These are phyloP conservation scores for Muraenolepis orangiensis DNA, from an alignment of 2,797 vertebrate species.

Conservation along the genomic window DNA sequence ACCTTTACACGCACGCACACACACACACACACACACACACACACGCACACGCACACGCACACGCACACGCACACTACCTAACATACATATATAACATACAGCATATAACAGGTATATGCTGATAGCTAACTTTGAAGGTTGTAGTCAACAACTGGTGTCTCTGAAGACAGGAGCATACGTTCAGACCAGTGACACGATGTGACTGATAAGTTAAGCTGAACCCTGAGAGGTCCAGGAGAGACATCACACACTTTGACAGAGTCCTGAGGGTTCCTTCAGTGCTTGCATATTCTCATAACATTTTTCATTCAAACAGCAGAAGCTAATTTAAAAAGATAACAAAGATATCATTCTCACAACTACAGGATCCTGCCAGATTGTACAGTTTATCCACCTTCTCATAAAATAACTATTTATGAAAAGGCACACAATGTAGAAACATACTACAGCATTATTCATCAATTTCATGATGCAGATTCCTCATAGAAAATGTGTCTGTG, in stretches of 20 bases:
- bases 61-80: neutral
- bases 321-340: conserved; percentile 12
- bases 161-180: conserved; percentile 25
- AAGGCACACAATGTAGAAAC: conserved; percentile 69
- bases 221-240: conserved; percentile 26
- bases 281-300: conserved; percentile 45
- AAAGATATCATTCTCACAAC: conserved; percentile 27
- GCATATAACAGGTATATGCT: neutral
- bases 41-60: neutral
- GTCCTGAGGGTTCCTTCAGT: conserved; percentile 50
- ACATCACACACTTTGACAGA: conserved; percentile 43
- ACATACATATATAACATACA: too few species aligned
- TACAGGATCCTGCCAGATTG: conserved; percentile 34
- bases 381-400: conserved; percentile 67
- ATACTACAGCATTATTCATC: conserved; percentile 31
- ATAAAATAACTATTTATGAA: conserved; percentile 78
- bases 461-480: conserved; percentile 31
- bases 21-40: neutral
- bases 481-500: conserved; percentile 39
- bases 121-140: neutral
- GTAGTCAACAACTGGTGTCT: neutral
- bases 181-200: conserved; percentile 4
- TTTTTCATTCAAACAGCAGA: conserved; percentile 27
- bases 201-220: conserved; percentile 17
- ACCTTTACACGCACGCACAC: neutral